Evolutionary conservation across 1,140 invertebrate genomes (phyloP).

Genomic region (Hermatobates lingyangjiaoensis): DNA sequence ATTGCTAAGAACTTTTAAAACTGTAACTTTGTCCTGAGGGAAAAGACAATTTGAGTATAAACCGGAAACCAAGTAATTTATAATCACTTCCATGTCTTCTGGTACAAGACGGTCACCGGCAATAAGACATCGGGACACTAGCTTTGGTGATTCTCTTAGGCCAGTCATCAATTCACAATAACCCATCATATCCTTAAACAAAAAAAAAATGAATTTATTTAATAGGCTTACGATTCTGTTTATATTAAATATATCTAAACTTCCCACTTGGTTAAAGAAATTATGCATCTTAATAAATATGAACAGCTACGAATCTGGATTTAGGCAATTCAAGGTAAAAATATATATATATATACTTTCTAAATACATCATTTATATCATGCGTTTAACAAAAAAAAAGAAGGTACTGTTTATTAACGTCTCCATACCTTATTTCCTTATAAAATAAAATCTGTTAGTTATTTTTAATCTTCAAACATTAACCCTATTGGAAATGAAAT

Average conservation of each 20-base stretch:
- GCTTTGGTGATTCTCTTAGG: slow-evolving; percentile 56
- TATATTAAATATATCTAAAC: not conserved
- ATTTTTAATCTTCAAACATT: no score
- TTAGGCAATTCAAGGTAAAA: not conserved
- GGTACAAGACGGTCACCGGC: slow-evolving; percentile 49
- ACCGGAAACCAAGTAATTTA: slow-evolving; percentile 55
- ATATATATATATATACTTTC: not conserved
- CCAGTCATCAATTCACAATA: slow-evolving; percentile 62
- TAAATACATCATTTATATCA: no score
- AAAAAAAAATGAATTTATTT: slow-evolving; percentile 10
- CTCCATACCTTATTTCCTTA: no score
- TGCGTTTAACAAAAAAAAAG: no score
- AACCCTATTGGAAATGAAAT: no score
- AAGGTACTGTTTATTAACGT: no score
- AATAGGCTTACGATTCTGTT: not conserved
- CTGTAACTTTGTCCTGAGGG: slow-evolving; percentile 59
- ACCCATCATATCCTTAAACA: slow-evolving; percentile 48
- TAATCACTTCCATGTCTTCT: slow-evolving; percentile 39
- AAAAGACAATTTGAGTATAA: slow-evolving; percentile 66
- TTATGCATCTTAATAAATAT: not conserved
- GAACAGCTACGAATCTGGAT: not conserved
- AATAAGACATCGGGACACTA: slow-evolving; percentile 59
- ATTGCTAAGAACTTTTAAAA: slow-evolving; percentile 56
- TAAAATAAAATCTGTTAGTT: no score
- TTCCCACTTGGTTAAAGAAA: not conserved